Evolutionary conservation across 2,113 vertebrate species (phyloP).

Genomic region (Sorex fumeus): DNA sequence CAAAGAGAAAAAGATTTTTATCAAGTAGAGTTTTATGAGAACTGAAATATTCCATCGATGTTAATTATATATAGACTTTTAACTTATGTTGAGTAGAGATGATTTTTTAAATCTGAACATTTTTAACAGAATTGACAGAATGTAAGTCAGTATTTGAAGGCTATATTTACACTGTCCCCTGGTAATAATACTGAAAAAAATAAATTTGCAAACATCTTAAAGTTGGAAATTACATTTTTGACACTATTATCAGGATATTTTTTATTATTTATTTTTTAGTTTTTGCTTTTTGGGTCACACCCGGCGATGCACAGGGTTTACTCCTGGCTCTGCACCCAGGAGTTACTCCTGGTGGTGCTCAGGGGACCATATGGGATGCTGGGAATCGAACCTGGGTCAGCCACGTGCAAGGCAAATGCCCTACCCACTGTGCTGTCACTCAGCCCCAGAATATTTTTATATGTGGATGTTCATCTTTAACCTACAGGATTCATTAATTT

Average conservation of each 20-base stretch:
- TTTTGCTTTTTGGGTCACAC: too few species aligned
- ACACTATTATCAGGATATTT: too few species aligned
- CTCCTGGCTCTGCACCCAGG: too few species aligned
- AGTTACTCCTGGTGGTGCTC: too few species aligned
- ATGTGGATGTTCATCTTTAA: slow-evolving; percentile 8
- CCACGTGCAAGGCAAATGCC: too few species aligned
- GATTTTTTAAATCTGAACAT: slow-evolving; percentile 44
- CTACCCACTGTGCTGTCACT: too few species aligned
- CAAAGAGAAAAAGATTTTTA: background rate
- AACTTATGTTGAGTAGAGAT: slow-evolving; percentile 17
- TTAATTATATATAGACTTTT: slow-evolving; percentile 41
- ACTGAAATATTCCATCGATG: slow-evolving; percentile 2
- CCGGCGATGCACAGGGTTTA: too few species aligned
- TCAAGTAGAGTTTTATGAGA: slow-evolving; percentile 29
- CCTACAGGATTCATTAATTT: background rate
- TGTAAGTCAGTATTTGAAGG: background rate
- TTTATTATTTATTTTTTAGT: too few species aligned
- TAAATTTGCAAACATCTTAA: slow-evolving; percentile 24
- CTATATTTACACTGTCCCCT: slow-evolving; percentile 28
- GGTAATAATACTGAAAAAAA: slow-evolving; percentile 2
- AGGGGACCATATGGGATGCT: too few species aligned
- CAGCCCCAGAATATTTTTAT: slow-evolving; percentile 7
- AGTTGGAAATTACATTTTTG: slow-evolving; percentile 17
- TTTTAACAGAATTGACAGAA: slow-evolving; percentile 26
- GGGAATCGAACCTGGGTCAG: too few species aligned